A percentile compares a stretch with the other conserved stretches of the same genome.
phyloP scores from a whole-genome alignment of 2,888 invertebrate species.

The Furcula furcula region DNA sequence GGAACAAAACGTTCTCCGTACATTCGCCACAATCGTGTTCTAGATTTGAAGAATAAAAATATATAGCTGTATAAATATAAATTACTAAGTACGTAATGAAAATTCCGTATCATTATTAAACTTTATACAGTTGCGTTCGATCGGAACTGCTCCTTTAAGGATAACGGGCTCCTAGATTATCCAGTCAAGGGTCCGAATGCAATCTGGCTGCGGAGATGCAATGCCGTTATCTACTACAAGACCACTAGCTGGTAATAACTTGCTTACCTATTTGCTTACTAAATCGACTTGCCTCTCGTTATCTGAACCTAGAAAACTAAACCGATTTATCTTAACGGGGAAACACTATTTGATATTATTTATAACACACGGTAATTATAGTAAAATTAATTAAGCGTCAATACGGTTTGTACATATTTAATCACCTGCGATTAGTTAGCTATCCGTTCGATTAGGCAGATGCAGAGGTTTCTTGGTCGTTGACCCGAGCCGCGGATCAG shows the following conservation, averaged over 20 bases:
- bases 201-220: constrained; percentile 44
- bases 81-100: too few species aligned
- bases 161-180: constrained; percentile 56
- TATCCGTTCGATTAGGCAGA: constrained; percentile 39
- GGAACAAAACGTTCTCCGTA: not conserved
- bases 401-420: too few species aligned
- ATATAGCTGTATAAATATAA: too few species aligned
- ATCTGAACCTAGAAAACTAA: constrained; percentile 10
- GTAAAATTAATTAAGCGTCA: too few species aligned
- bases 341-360: too few species aligned
- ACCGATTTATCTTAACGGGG: constrained; percentile 3
- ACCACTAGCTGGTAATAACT: constrained; percentile 34
- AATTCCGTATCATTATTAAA: too few species aligned
- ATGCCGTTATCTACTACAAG: constrained; percentile 47
- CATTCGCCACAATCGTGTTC: not conserved
- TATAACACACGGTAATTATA: too few species aligned
- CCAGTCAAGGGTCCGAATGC: constrained; percentile 46
- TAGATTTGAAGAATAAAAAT: not conserved
- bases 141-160: constrained; percentile 57
- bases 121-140: constrained; percentile 42
- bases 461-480: constrained; percentile 31
- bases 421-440: too few species aligned
- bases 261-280: constrained; percentile 45
- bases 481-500: constrained; percentile 42
- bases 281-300: constrained; percentile 14